phyloP scores from a whole-genome alignment of 2,113 vertebrate genomes.

The Furnarius figulus region DNA sequence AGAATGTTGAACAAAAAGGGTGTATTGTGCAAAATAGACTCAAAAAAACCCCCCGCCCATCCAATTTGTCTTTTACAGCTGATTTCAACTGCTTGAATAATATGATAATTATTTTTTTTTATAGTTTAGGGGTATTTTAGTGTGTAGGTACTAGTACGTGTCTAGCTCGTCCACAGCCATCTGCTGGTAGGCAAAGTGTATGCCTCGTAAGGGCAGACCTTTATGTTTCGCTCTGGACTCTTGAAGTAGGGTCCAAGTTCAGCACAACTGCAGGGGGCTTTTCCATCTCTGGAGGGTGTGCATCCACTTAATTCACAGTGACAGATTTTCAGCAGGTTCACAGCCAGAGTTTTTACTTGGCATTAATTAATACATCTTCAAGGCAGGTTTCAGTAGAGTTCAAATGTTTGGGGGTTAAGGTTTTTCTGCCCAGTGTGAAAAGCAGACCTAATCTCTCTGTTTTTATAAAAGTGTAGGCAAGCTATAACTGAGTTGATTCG shows the following conservation, averaged over 20 bases:
- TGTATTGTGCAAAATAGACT: neutral
- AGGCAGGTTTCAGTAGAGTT: neutral
- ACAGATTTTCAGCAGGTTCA: neutral
- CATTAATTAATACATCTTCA: neutral
- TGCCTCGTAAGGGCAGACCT: neutral
- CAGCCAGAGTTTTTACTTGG: neutral
- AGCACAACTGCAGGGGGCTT: neutral
- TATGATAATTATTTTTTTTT: neutral
- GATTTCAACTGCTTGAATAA: neutral
- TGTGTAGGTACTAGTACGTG: neutral
- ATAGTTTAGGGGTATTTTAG: neutral
- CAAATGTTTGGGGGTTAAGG: neutral
- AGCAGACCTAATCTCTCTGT: neutral
- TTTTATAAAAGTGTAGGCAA: neutral
- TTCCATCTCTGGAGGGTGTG: neutral
- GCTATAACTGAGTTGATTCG: neutral
- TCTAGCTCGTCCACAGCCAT: neutral
- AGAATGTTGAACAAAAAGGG: neutral
- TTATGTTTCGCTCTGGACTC: neutral
- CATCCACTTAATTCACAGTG: neutral
- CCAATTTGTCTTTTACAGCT: neutral
- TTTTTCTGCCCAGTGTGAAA: neutral
- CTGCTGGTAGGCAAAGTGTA: neutral
- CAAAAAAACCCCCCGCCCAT: neutral
- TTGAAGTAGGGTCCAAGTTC: neutral